Base-by-base conservation (phyloP, 2,113 vertebrate species). In the Hemicordylus capensis region DNA sequence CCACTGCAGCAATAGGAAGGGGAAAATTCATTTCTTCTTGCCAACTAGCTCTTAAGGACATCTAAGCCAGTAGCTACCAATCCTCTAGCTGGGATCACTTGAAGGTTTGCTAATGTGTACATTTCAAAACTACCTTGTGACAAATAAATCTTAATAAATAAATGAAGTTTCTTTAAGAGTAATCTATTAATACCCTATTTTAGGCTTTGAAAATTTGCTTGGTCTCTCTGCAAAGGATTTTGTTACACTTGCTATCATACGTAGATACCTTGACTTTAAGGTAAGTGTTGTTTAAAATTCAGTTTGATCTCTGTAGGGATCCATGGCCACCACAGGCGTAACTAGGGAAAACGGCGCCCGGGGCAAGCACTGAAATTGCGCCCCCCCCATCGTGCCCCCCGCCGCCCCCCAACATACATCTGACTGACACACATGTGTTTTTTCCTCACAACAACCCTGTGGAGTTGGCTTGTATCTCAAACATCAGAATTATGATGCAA, bases 261-360 rank as follows among this genome's bases (percentile, higher is more conserved):
- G 82, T 83, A 95, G 54, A 92, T 99, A 98, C 83, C 94, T 99
- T 89, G 98, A 99, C 95, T 98, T 99, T 76, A 99, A 99, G 97
- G 99, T 99, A 93, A 96, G 94, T 95, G 93, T 66, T 82, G 64
- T 89, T 86, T 61, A 61, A 93, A 76, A 97, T 97, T 93, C 93
- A 69, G 91, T 20, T 89, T 11, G 20, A 69, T 22, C 64, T 54
- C 61, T n/a, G n/a, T n/a, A n/a, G n/a, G n/a, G n/a, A n/a, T n/a
- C n/a, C n/a, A n/a, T n/a, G n/a, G n/a, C n/a, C n/a, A n/a, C n/a
- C n/a, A n/a, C n/a, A n/a, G n/a, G n/a, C n/a, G n/a, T n/a, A n/a
- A n/a, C n/a, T n/a, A n/a, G n/a, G n/a, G n/a, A n/a, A n/a, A n/a
- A n/a, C n/a, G n/a, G n/a, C n/a, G n/a, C n/a, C n/a, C n/a, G n/a